Percentiles rank a stretch among this genome's conserved stretches.
These are phyloP conservation scores for Diachasmimorpha longicaudata DNA, from an alignment of 1,140 invertebrate species.

Conservation along the genomic window DNA sequence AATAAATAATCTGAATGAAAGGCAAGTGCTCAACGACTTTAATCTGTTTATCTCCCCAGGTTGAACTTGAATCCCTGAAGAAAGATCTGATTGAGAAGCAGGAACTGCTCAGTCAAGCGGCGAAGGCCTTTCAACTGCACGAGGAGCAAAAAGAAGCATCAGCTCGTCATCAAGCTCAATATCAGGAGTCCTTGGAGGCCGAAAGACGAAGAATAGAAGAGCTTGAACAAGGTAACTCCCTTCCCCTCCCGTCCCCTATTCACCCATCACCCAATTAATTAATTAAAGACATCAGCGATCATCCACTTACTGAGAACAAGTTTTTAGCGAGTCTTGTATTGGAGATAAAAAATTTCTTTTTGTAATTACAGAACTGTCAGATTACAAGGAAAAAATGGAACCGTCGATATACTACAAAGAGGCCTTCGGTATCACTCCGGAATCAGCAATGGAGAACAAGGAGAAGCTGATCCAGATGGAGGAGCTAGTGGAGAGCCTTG, in stretches of 20 bases:
- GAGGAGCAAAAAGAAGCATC: constrained; percentile 67
- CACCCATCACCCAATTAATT: not conserved
- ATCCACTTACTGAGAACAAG: no score
- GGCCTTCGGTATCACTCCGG: constrained; percentile 53
- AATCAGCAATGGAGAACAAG: constrained; percentile 49
- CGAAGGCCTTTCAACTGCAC: constrained; percentile 76
- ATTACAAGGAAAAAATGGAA: constrained; percentile 47
- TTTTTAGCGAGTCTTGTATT: no score
- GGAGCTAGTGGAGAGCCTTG: constrained; percentile 51
- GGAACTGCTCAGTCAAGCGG: constrained; percentile 81
- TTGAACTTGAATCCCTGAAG: constrained; percentile 78
- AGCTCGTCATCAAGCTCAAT: constrained; percentile 46
- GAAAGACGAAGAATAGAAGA: constrained; percentile 48
- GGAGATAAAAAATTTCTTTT: no score
- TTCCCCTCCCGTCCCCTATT: no score
- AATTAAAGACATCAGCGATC: no score
- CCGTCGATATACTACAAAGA: constrained; percentile 48
- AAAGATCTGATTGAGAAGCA: constrained; percentile 83
- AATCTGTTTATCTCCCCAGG: constrained; percentile 55
- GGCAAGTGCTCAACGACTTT: no score
- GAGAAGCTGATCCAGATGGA: constrained; percentile 57
- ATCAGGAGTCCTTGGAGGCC: constrained; percentile 50
- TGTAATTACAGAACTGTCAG: constrained; percentile 47
- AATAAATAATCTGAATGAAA: no score
- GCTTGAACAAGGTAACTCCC: constrained; percentile 49